Evolutionary conservation across 30 jellyfish, hydroid and myxozoan genomes (phyloP).

Genomic region (Hydra vulgaris): DNA sequence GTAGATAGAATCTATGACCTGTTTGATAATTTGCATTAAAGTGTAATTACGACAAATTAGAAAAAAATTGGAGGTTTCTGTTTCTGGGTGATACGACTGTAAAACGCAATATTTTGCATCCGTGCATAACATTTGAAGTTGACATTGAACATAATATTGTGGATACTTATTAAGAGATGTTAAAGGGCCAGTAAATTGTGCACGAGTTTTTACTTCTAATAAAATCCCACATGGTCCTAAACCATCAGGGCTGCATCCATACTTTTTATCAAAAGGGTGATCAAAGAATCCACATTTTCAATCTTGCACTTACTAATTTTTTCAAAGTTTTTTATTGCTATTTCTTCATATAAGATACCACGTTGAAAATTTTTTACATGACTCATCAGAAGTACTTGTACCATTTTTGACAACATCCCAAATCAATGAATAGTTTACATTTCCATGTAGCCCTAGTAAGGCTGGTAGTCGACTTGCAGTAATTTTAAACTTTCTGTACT

Average conservation of each 20-base stretch:
- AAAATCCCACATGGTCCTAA: slow-evolving; percentile 3
- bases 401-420: slow-evolving; percentile 13
- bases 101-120: slow-evolving; percentile 15
- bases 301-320: neutral
- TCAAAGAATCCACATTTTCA: slow-evolving; percentile 4
- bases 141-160: slow-evolving; percentile 5
- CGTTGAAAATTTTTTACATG: neutral
- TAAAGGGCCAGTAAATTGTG: slow-evolving; percentile 1
- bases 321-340: slow-evolving; percentile 3
- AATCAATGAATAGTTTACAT: neutral
- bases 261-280: slow-evolving; percentile 4
- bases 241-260: slow-evolving; percentile 13
- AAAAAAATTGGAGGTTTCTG: slow-evolving; percentile 6
- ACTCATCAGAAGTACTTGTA: neutral
- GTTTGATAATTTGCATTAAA: slow-evolving; percentile 2
- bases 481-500: neutral
- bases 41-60: neutral
- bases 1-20: slow-evolving; percentile 2
- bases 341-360: slow-evolving; percentile 14
- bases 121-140: neutral
- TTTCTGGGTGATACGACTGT: slow-evolving; percentile 21
- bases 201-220: slow-evolving; percentile 5
- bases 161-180: neutral
- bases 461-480: slow-evolving; percentile 20
- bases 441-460: neutral